phyloP scores from a whole-genome alignment of 2,113 vertebrate species.

The Capreolus pygargus region DNA sequence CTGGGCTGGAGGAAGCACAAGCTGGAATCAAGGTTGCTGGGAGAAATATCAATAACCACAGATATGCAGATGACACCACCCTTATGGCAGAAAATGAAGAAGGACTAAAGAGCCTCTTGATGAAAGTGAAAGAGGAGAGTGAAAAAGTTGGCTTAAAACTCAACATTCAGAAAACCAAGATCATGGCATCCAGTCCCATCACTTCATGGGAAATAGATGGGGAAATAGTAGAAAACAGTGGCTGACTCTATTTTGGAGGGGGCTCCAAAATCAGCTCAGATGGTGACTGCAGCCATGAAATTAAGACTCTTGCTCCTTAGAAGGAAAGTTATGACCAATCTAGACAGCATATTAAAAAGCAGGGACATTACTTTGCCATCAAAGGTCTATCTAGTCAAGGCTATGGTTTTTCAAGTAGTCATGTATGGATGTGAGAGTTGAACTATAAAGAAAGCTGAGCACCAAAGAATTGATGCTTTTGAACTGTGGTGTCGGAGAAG shows the following conservation, averaged over 20 bases:
- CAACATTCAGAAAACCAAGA: neutral
- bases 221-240: neutral
- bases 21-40: neutral
- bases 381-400: neutral
- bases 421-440: neutral
- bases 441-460: neutral
- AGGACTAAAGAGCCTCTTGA: neutral
- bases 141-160: neutral
- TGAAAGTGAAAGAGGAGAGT: neutral
- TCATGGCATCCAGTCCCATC: neutral
- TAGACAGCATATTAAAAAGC: neutral
- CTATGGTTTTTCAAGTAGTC: neutral
- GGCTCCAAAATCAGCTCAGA: neutral
- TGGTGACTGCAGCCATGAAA: neutral
- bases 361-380: neutral
- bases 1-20: neutral
- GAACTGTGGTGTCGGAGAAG: neutral
- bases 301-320: neutral
- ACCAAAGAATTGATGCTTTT: neutral
- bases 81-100: neutral
- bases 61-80: neutral
- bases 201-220: neutral
- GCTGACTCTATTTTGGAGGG: neutral
- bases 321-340: neutral
- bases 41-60: neutral